Percentiles rank a stretch among this genome's conserved stretches.
Evolutionary conservation across 2,113 vertebrate species (phyloP).

Genomic region (Prunella fulvescens): DNA sequence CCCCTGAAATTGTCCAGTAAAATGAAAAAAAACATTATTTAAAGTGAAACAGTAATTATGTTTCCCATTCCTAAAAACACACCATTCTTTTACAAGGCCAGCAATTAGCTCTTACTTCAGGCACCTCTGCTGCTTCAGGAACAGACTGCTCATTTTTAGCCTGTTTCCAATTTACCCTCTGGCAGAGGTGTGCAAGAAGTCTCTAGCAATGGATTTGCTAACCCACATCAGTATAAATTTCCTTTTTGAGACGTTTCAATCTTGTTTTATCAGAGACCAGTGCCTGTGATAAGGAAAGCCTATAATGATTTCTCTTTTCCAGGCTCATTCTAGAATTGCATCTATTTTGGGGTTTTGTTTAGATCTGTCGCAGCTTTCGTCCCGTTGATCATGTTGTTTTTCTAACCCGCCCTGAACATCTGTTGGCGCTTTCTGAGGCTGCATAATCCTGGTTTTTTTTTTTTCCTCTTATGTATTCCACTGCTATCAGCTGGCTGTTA

Average conservation of each 20-base stretch:
- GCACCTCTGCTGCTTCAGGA: background rate
- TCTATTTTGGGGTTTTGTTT: conserved; percentile 67
- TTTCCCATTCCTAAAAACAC: background rate
- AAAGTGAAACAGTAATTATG: background rate
- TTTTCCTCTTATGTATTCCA: conserved; percentile 17
- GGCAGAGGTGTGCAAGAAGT: background rate
- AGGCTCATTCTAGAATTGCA: conserved; percentile 55
- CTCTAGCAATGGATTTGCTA: background rate
- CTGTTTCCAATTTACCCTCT: background rate
- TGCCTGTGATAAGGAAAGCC: conserved; percentile 31
- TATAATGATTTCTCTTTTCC: conserved; percentile 54
- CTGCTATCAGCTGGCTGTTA: conserved; percentile 45
- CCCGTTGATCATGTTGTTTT: conserved; percentile 65
- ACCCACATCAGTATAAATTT: background rate
- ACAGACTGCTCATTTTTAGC: background rate
- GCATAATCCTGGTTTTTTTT: conserved; percentile 41
- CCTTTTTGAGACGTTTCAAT: conserved; percentile 43
- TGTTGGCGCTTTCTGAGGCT: conserved; percentile 61
- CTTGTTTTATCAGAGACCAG: conserved; percentile 33
- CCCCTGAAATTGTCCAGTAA: background rate
- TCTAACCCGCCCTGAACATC: conserved; percentile 68
- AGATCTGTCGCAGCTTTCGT: conserved; percentile 59
- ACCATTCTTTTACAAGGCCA: background rate
- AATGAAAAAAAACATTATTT: background rate
- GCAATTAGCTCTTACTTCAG: background rate